Base-by-base conservation (phyloP, 2,888 invertebrate genomes). In the Drosophila macrothrix region DNA sequence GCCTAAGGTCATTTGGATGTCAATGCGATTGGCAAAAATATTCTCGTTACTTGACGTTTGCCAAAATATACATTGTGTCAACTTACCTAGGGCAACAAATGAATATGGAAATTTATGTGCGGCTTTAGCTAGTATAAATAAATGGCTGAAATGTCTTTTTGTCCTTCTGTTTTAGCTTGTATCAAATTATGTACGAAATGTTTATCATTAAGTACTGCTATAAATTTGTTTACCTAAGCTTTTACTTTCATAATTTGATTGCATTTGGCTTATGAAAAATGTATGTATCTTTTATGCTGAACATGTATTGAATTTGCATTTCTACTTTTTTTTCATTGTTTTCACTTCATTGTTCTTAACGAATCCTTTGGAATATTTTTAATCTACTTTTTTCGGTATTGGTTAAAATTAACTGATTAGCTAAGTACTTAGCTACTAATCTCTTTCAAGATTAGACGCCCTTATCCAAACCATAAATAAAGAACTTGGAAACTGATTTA, bases 1-100 rank as follows among this genome's bases (percentile, higher is more conserved):
- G 35, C 39, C 56, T 31, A 91, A 91, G 90, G 90, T 91, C 87
- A 78, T 79, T 86, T 91, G 76, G 76, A 90, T 90, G 90, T 85
- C 91, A 84, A 46, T 46, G 60, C 54, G 68, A 80, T 83, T 86
- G 83, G 88, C 80, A 83, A 75, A 75, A 67, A 14, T 64, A 19
- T 76, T 49, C n/a, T 61, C 49, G 14, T 54, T 66, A 67, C 22
- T 33, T 59, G 25, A 65, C 25, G 22, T 50, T 77, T 37, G 19
- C 52, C 46, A 49, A 55, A 61, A 39, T 16, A 31, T 6, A 33
- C 52, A 31, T 22, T 49, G 12, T 37, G 46, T 33, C 64, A 58
- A 63, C 58, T 72, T 66, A 67, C 67, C 78, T 77, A 65, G 66
- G 65, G 78, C 61, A 84, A 84, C 60, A 81, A 68, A 62, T 73